Evolutionary conservation across 2,888 invertebrate genomes (phyloP), one percentile per base, ranked within the genome.

Genomic region (Bombylius discolor): DNA sequence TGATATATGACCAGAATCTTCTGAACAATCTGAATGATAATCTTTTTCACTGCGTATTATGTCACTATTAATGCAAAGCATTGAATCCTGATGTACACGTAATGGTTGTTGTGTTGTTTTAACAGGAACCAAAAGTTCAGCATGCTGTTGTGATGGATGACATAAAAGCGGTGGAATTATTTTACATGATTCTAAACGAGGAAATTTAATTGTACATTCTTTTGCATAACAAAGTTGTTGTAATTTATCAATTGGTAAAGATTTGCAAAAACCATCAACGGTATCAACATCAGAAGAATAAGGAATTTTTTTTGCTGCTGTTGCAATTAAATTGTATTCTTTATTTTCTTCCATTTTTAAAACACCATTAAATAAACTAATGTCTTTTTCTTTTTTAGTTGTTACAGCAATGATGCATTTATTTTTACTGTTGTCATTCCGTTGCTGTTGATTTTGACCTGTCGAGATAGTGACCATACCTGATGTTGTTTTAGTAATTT

Each of bases 1-100:
- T 52, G 87, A 87, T 63, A 87, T 87, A 72, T 88, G 87, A 58
- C 88, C 88, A 56, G 87, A 87, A 74, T 88, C 88, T 65, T 88
- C 87, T 57, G 87, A 85, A 65, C 86, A 85, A 65, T 84, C 84
- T 7, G 84, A 84, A 61, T 78, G 79, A 62, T 80, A 79, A 70
- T 80, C 79, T 58, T 78, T 78, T 69, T 61, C 59, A 49, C 53
- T 56, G 13, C 56, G 51, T 13, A 52, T n/a, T 13, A 61, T 45
- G 13, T 57, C 55, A 49, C 58, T 56, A 36, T 59, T 58, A 4
- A 54, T 47, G 47, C 54, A 59, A 0, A 58, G 47, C 55, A 58
- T 56, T n/a, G 56, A 52, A 52, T 60, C 55, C 53, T 51, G 58
- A 32, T 60, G 57, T n/a, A 54, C 46, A 23, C 56, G 55, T 14